Evolutionary conservation across 2,888 invertebrate genomes (phyloP).

Genomic region (Drosophila kokeensis): DNA sequence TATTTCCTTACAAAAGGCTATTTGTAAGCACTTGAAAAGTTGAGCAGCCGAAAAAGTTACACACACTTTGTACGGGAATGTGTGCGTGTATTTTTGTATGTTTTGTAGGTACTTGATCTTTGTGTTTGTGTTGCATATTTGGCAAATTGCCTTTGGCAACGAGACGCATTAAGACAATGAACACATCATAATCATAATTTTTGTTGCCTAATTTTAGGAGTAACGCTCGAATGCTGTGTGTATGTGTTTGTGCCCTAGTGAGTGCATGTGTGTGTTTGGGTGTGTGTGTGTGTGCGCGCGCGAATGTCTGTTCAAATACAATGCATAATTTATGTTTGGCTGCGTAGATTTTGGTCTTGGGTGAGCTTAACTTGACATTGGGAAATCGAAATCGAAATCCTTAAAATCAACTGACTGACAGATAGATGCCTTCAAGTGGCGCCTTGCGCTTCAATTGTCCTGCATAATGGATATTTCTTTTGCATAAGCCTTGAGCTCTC

Average conservation of each 20-base stretch:
- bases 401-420: conserved; percentile 34
- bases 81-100: conserved; percentile 10
- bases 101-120: conserved; percentile 36
- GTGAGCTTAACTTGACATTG: conserved; percentile 5
- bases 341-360: conserved; percentile 6
- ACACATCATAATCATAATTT: conserved; percentile 80
- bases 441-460: conserved; percentile 70
- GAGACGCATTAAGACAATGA: conserved; percentile 75
- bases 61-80: conserved; percentile 12
- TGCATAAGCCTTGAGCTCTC: conserved; percentile 59
- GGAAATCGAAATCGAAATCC: conserved; percentile 31
- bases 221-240: conserved; percentile 4
- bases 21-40: conserved; percentile 71
- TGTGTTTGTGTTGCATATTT: conserved; percentile 43
- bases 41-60: conserved; percentile 35
- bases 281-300: neutral
- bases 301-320: conserved; percentile 24
- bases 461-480: conserved; percentile 66
- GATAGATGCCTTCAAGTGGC: conserved; percentile 49
- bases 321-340: conserved; percentile 36
- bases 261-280: neutral
- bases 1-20: conserved; percentile 36
- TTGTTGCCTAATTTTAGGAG: conserved; percentile 73
- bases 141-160: conserved; percentile 56
- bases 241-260: neutral